phyloP scores from a whole-genome alignment of 64 coral and sea anemone genomes.

The Acropora yongei region DNA sequence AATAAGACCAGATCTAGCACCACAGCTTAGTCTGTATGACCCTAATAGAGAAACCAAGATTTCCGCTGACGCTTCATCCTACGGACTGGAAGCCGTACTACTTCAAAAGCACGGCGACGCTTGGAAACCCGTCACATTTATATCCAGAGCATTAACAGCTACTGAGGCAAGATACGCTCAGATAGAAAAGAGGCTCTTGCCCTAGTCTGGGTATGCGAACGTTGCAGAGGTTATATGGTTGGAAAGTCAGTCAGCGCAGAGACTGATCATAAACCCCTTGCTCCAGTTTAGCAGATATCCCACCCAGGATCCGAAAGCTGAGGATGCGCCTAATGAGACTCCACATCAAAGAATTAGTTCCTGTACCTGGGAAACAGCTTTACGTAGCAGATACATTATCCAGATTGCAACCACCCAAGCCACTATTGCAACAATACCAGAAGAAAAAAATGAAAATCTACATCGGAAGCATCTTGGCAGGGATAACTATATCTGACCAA shows the following conservation, averaged over 20 bases:
- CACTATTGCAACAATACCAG: too few species aligned
- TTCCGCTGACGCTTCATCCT: slow-evolving; percentile 60
- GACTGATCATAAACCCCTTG: slow-evolving; percentile 64
- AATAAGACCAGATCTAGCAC: too few species aligned
- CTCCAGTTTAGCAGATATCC: slow-evolving; percentile 26
- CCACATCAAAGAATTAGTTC: background rate
- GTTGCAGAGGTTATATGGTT: slow-evolving; percentile 54
- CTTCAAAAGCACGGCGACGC: slow-evolving; percentile 58
- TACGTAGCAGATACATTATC: too few species aligned
- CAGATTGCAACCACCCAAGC: too few species aligned
- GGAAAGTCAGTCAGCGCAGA: slow-evolving; percentile 36
- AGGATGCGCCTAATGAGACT: background rate
- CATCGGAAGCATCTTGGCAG: too few species aligned
- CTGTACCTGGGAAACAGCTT: background rate
- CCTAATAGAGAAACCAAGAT: slow-evolving; percentile 54
- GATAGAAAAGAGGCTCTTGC: slow-evolving; percentile 49
- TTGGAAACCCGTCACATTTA: slow-evolving; percentile 51
- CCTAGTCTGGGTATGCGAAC: slow-evolving; percentile 45
- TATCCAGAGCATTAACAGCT: slow-evolving; percentile 47
- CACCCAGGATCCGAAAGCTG: slow-evolving; percentile 32
- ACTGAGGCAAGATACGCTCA: slow-evolving; percentile 33
- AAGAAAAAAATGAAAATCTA: too few species aligned
- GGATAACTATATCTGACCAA: too few species aligned
- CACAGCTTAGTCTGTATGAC: slow-evolving; percentile 41
- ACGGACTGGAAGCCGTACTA: slow-evolving; percentile 55